Evolutionary conservation across 2,797 vertebrate species (phyloP), one percentile per base, ranked within the genome.

Genomic region (Aphelocoma californica): DNA sequence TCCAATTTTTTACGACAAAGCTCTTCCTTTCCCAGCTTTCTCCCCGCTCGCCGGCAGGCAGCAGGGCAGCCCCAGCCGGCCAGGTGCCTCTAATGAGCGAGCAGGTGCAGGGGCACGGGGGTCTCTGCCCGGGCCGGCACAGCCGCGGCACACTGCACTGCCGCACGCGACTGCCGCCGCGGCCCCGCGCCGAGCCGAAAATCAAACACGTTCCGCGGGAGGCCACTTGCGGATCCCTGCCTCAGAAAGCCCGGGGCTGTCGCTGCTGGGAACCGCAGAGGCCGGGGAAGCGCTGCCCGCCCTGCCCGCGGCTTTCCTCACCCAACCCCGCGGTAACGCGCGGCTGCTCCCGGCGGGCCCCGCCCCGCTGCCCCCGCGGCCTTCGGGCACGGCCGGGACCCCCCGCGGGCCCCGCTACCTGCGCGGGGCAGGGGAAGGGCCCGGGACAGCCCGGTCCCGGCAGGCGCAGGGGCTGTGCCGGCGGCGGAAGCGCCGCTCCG

Each of bases 101-200:
- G 29, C 47, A 50, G 67, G 10, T 14, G 42, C 0, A 0, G 57
- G 50, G 69, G 47, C 58, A 45, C 36, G 1, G 56, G n/a, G 56
- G 56, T 7, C 24, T 5, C 15, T 25, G 56, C 2, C n/a, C 56
- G 56, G 56, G 56, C 56, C 23, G 56, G n/a, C 56, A 25, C 56
- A 5, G 32, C 17, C 12, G 4, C 21, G 26, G 17, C 54, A 14
- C 45, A 6, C 8, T 18, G 38, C 26, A 6, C 25, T 10, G 18
- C 31, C n/a, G 18, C 7, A 19, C 42, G 42, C 18, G 18, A 6
- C 29, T 10, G 18, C 34, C n/a, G 18, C 7, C 38, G 15, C 15
- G 17, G 36, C 53, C 10, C 1, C 3, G 16, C 1, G 28, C 2
- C 31, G 2, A 1, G 31, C 2, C 18, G 0, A 5, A 38, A 23